Evolutionary conservation across 2,888 invertebrate species (phyloP).

Genomic region (Poecilus cupreus): DNA sequence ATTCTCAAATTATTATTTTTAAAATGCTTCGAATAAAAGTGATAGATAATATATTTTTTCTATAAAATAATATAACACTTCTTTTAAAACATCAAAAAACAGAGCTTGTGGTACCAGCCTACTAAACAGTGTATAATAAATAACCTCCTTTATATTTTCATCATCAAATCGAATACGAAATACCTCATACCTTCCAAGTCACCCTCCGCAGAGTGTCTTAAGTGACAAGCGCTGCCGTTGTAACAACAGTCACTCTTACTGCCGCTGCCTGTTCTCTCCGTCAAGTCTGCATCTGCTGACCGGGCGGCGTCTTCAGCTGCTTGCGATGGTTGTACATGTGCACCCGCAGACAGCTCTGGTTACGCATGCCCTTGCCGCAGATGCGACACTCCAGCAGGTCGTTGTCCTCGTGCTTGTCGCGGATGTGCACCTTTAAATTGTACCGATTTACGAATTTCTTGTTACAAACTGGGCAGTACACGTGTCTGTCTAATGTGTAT

Average conservation of each 20-base stretch:
- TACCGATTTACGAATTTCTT: slow-evolving; percentile 80
- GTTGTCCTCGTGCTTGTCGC: slow-evolving; percentile 82
- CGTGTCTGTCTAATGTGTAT: slow-evolving; percentile 72
- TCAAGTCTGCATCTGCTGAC: slow-evolving; percentile 44
- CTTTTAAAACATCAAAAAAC: too few relatives aligned
- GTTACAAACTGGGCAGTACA: slow-evolving; percentile 79
- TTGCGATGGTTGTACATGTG: slow-evolving; percentile 81
- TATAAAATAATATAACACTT: too few relatives aligned
- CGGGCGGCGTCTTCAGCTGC: slow-evolving; percentile 68
- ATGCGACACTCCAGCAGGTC: slow-evolving; percentile 81
- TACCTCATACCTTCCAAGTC: too few relatives aligned
- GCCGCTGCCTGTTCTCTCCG: not conserved
- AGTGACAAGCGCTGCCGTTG: not conserved
- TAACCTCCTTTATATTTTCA: too few relatives aligned
- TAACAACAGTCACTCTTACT: not conserved
- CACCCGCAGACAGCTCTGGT: slow-evolving; percentile 78
- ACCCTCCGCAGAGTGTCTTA: too few relatives aligned
- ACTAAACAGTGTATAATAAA: too few relatives aligned
- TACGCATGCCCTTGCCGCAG: slow-evolving; percentile 81
- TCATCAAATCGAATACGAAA: too few relatives aligned
- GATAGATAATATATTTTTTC: too few relatives aligned
- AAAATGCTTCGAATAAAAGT: too few relatives aligned
- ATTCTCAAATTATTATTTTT: too few relatives aligned
- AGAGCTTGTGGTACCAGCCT: too few relatives aligned
- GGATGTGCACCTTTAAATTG: slow-evolving; percentile 83